These are phyloP conservation scores for Emydocephalus ijimae DNA, from an alignment of 2,113 vertebrate species.

Conservation along the genomic window DNA sequence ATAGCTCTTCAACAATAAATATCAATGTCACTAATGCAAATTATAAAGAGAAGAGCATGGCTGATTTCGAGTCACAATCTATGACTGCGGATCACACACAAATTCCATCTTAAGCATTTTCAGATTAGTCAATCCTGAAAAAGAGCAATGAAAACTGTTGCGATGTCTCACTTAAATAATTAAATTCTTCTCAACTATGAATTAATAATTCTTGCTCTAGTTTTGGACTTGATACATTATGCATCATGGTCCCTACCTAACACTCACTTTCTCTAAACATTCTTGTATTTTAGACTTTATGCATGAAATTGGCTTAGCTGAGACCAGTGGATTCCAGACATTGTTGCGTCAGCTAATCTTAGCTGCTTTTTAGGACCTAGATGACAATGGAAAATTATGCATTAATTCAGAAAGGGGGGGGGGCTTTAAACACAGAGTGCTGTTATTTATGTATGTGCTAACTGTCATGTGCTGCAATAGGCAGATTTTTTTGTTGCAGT, in stretches of 20 bases:
- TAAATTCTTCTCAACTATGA: background rate
- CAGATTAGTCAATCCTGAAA: slow-evolving; percentile 26
- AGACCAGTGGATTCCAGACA: background rate
- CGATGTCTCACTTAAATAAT: slow-evolving; percentile 27
- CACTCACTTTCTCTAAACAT: background rate
- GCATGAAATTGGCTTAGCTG: background rate
- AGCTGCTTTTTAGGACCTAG: background rate
- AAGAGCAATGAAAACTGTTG: slow-evolving; percentile 25
- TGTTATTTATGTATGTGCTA: background rate
- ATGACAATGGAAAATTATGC: background rate
- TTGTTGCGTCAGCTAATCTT: background rate
- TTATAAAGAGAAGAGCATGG: slow-evolving; percentile 24
- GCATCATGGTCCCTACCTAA: background rate
- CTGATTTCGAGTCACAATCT: slow-evolving; percentile 33
- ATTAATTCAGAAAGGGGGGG: background rate
- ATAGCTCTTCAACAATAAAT: slow-evolving; percentile 25
- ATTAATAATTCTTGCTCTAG: slow-evolving; percentile 30
- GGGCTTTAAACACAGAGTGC: background rate
- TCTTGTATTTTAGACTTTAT: background rate
- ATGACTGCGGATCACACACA: slow-evolving; percentile 18
- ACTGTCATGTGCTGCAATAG: background rate
- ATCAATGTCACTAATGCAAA: slow-evolving; percentile 32
- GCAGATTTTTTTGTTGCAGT: background rate
- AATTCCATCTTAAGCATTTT: slow-evolving; percentile 30
- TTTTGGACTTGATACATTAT: slow-evolving; percentile 14